These are phyloP conservation scores for Amitus sp. DNA, from an alignment of 2,888 invertebrate species.

Conservation along the genomic window DNA sequence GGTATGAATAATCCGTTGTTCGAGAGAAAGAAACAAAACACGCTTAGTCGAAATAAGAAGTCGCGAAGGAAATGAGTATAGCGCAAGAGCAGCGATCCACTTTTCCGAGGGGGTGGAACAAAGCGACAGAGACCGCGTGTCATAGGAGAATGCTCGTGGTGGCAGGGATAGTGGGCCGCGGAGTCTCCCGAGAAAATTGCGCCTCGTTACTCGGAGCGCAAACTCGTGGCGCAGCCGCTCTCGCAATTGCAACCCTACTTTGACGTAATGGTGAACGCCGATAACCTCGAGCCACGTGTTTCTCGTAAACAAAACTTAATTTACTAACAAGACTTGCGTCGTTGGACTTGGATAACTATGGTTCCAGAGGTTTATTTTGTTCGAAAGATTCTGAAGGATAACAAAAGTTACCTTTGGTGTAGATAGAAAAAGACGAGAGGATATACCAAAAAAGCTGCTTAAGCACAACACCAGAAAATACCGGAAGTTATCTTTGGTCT, in stretches of 20 bases:
- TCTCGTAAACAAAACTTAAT: slow-evolving; percentile 48
- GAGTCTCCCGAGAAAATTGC: slow-evolving; percentile 8
- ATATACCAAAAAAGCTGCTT: no score
- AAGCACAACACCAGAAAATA: no score
- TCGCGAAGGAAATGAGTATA: slow-evolving; percentile 6
- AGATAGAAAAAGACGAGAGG: no score
- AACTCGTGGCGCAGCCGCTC: slow-evolving; percentile 32
- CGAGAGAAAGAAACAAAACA: slow-evolving; percentile 8
- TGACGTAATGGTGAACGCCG: slow-evolving; percentile 24
- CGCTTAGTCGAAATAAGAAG: slow-evolving; percentile 6
- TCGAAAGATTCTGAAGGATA: no score
- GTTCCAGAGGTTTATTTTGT: no score
- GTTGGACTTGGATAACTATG: no score
- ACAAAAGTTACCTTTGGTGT: no score
- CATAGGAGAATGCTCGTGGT: slow-evolving; percentile 24
- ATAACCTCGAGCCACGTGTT: slow-evolving; percentile 48
- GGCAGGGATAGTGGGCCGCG: slow-evolving; percentile 13
- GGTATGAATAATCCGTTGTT: slow-evolving; percentile 10
- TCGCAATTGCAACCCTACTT: slow-evolving; percentile 22
- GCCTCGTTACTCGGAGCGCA: slow-evolving; percentile 21
- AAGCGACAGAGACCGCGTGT: slow-evolving; percentile 10
- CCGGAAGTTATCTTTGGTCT: no score
- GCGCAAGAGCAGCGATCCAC: slow-evolving; percentile 31
- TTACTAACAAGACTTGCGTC: slow-evolving; percentile 17
- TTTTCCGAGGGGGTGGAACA: slow-evolving; percentile 36